Percentiles rank a stretch among this genome's conserved stretches.
Evolutionary conservation across 2,797 vertebrate species (phyloP).

Genomic region (Lophotriccus pileatus): DNA sequence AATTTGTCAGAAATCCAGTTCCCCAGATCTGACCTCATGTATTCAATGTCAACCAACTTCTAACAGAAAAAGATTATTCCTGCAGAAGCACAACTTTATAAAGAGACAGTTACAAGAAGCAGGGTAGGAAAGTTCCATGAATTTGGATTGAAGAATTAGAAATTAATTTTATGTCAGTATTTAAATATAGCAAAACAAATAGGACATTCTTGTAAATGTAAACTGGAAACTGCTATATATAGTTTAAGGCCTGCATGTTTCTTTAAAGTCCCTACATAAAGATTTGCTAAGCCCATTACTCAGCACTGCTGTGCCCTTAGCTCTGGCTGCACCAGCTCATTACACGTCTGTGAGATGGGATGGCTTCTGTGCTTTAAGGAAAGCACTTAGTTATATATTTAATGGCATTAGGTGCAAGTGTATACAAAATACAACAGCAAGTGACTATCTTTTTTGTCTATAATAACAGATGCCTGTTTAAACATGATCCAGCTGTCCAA

Average conservation of each 20-base stretch:
- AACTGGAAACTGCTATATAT: background rate
- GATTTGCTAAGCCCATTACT: background rate
- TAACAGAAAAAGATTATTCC: background rate
- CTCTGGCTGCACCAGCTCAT: background rate
- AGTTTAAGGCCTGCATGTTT: background rate
- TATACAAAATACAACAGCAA: background rate
- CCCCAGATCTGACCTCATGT: background rate
- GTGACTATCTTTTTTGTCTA: background rate
- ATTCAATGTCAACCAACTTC: background rate
- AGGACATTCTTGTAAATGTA: background rate
- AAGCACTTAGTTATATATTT: background rate
- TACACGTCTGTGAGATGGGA: background rate
- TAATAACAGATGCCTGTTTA: background rate
- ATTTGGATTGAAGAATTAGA: background rate
- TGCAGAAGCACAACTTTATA: background rate
- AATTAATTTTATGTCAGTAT: background rate
- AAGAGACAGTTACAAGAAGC: background rate
- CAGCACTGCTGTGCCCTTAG: background rate
- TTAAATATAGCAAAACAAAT: background rate
- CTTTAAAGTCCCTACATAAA: background rate
- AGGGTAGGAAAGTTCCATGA: background rate
- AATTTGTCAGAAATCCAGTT: background rate
- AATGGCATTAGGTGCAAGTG: background rate
- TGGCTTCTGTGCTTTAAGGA: background rate
- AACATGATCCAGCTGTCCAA: background rate